phyloP scores from a whole-genome alignment of 2,797 vertebrate genomes.

The Sebastes steindachneri region DNA sequence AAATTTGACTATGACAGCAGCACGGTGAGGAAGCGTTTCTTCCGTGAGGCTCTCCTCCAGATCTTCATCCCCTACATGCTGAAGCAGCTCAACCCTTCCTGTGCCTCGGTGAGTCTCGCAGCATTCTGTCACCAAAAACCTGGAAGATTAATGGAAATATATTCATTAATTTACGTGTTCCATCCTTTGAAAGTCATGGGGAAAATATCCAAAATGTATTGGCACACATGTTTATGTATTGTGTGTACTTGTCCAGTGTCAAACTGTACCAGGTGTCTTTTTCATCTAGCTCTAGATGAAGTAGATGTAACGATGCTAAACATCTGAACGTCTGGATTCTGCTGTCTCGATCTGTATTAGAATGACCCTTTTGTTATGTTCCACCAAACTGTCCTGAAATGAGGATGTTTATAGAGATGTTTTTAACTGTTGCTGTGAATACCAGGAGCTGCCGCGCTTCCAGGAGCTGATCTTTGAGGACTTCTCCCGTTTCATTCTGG shows the following conservation, averaged over 20 bases:
- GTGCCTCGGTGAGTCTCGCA: slow-evolving; percentile 83
- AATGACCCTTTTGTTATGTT: background rate
- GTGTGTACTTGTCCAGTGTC: background rate
- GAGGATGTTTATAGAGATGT: background rate
- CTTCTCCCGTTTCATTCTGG: slow-evolving; percentile 91
- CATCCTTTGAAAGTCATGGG: background rate
- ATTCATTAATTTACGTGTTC: background rate
- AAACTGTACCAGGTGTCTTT: background rate
- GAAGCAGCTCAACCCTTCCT: slow-evolving; percentile 91
- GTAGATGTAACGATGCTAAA: no score
- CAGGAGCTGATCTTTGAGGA: slow-evolving; percentile 97
- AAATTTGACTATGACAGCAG: slow-evolving; percentile 98
- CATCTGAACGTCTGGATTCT: no score
- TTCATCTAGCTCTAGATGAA: background rate
- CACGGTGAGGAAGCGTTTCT: slow-evolving; percentile 94
- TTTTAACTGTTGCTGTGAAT: background rate
- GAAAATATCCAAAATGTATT: background rate
- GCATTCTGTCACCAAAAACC: background rate
- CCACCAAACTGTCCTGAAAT: no score
- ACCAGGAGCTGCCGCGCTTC: slow-evolving; percentile 90
- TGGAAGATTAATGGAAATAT: background rate
- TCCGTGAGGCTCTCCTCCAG: slow-evolving; percentile 96
- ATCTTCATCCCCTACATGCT: slow-evolving; percentile 96
- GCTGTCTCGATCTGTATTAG: background rate
- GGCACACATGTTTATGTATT: background rate